Percentiles rank a stretch among this genome's conserved stretches.
These are phyloP conservation scores for Simalia tracyae DNA, from an alignment of 2,797 vertebrate species.

Conservation along the genomic window DNA sequence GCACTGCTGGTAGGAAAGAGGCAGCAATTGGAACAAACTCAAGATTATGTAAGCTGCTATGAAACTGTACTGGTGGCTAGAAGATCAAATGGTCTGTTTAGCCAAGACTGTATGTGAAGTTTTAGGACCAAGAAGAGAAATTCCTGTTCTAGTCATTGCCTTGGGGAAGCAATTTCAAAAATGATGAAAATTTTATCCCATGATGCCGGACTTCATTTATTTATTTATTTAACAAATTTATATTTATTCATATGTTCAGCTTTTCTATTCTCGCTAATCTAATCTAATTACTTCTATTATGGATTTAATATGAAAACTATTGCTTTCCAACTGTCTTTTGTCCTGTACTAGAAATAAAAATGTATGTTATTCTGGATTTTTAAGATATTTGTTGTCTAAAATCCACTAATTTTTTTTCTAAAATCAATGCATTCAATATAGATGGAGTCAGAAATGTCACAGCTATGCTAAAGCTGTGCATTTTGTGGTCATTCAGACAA, in stretches of 20 bases:
- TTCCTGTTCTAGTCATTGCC: constrained; percentile 40
- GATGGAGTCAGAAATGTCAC: neutral
- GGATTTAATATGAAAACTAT: constrained; percentile 4
- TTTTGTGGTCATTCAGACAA: neutral
- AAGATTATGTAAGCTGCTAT: constrained; percentile 60
- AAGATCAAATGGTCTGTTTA: constrained; percentile 65
- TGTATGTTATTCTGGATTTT: neutral
- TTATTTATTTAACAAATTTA: too few species aligned
- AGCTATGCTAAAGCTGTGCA: neutral
- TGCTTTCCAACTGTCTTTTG: neutral
- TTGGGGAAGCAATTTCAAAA: constrained; percentile 30
- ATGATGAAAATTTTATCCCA: constrained; percentile 53
- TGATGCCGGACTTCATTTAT: constrained; percentile 32
- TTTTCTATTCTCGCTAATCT: constrained; percentile 12
- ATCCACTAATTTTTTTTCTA: neutral
- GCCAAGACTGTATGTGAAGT: constrained; percentile 64
- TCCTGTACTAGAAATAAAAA: neutral
- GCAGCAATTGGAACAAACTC: constrained; percentile 56
- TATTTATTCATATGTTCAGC: constrained; percentile 5
- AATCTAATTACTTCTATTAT: constrained; percentile 22
- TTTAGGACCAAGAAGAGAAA: constrained; percentile 58
- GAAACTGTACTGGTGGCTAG: constrained; percentile 62
- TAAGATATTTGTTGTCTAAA: neutral
- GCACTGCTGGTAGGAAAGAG: constrained; percentile 53
- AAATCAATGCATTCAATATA: constrained; percentile 5